Conservation (phyloP, 2,797 vertebrate genomes). For the Hypotaenidia okinawae region DNA sequence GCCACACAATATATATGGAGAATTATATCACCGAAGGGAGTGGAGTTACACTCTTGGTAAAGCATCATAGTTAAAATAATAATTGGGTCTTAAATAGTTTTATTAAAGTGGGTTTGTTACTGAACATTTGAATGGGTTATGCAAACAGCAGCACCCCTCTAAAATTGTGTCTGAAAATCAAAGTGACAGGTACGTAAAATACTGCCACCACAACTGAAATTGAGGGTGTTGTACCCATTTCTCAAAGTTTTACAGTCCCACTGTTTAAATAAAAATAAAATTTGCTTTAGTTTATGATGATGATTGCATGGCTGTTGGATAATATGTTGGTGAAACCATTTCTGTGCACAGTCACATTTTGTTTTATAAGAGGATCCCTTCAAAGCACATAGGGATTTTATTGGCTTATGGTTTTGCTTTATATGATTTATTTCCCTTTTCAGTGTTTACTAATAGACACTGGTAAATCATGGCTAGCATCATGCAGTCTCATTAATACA, state of each 20-base stretch:
- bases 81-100: conserved; percentile 9
- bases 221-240: neutral
- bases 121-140: neutral
- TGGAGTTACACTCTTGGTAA: neutral
- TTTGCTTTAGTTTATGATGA: neutral
- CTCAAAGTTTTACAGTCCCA: neutral
- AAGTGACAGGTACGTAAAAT: neutral
- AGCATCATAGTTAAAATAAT: conserved; percentile 3
- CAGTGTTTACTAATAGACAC: neutral
- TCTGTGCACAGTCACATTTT: neutral
- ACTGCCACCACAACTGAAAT: neutral
- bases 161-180: neutral
- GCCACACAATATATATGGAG: neutral
- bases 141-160: neutral
- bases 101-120: neutral
- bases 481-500: neutral
- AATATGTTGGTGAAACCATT: neutral
- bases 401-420: neutral
- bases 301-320: neutral
- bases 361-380: neutral
- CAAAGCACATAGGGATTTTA: neutral
- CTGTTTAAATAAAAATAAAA: neutral
- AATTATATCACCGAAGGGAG: neutral
- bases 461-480: neutral
- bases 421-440: neutral